Evolutionary conservation across 2,113 vertebrate genomes (phyloP).

Genomic region (Salminus brasiliensis): DNA sequence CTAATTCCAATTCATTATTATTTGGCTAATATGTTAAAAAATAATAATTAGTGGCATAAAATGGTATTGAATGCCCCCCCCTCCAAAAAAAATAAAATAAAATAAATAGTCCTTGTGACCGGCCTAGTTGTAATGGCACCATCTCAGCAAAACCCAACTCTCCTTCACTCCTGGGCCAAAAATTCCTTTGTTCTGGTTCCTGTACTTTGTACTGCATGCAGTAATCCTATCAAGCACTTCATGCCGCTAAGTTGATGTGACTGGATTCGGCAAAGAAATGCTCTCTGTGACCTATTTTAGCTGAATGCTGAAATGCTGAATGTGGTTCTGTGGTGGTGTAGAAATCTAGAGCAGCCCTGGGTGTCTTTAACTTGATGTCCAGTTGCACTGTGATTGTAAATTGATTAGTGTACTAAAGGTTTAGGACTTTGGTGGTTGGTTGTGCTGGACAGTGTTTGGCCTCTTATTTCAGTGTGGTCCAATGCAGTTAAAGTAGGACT

Average conservation of each 20-base stretch:
- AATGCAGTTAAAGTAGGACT: too few species aligned
- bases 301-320: neutral
- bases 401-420: too few species aligned
- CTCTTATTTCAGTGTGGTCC: too few species aligned
- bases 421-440: too few species aligned
- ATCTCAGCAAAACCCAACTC: conserved; percentile 15
- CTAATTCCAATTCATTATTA: too few species aligned
- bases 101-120: neutral
- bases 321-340: neutral
- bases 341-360: neutral
- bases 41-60: too few species aligned
- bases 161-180: conserved; percentile 58
- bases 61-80: too few species aligned
- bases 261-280: conserved; percentile 35
- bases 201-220: conserved; percentile 28
- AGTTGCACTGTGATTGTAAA: neutral
- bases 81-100: too few species aligned
- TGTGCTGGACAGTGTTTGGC: too few species aligned
- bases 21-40: too few species aligned
- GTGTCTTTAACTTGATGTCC: neutral
- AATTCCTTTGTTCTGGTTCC: conserved; percentile 25
- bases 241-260: neutral
- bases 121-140: too few species aligned
- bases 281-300: conserved; percentile 11
- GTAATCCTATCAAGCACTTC: conserved; percentile 64